Conservation (phyloP, 2,113 vertebrate species). For the Vulpes ferrilata region DNA sequence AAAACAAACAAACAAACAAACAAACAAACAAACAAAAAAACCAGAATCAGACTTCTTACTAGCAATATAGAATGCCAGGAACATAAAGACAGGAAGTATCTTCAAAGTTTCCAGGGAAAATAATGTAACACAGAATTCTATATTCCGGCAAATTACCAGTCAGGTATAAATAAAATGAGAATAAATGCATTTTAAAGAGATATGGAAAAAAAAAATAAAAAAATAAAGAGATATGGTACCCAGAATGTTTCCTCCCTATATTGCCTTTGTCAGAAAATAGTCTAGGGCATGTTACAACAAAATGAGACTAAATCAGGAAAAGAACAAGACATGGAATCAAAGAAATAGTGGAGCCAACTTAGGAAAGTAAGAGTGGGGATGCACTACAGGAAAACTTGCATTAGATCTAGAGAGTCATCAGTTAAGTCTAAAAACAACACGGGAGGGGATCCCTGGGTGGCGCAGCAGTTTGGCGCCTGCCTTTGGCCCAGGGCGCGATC, state of each 20-base stretch:
- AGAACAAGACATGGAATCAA: neutral
- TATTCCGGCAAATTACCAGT: neutral
- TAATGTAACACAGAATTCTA: neutral
- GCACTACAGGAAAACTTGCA: neutral
- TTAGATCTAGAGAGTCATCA: neutral
- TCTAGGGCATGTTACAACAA: neutral
- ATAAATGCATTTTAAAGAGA: neutral
- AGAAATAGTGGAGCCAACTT: neutral
- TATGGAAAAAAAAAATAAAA: no score
- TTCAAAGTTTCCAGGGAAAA: constrained; percentile 9
- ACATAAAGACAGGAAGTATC: neutral
- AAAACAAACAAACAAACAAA: neutral
- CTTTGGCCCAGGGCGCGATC: no score
- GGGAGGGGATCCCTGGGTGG: no score
- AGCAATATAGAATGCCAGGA: neutral
- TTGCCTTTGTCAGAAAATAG: neutral
- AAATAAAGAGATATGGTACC: neutral
- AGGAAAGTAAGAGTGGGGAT: neutral
- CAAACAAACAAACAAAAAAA: neutral
- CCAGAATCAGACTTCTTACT: neutral
- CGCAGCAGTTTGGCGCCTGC: no score
- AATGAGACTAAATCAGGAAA: neutral
- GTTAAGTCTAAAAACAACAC: neutral
- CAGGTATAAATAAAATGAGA: neutral
- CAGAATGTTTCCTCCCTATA: neutral